Conservation (phyloP, 2,797 vertebrate genomes). For the Thunnus albacares region DNA sequence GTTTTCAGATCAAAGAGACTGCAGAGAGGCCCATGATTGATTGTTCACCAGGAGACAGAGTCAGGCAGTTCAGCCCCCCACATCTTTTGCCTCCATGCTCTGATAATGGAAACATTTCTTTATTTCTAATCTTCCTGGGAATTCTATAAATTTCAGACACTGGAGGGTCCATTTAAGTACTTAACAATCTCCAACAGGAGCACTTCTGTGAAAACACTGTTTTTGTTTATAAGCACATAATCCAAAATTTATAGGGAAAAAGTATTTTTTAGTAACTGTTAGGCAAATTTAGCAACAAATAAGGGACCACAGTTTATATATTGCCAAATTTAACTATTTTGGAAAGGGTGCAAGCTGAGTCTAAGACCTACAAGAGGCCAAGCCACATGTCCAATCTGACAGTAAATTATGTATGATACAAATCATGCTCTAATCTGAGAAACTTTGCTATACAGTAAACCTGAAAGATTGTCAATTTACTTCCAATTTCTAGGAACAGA, state of each 20-base stretch:
- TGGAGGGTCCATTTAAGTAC: slow-evolving; percentile 27
- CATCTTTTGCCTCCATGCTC: slow-evolving; percentile 86
- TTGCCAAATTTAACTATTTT: not conserved
- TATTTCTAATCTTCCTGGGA: slow-evolving; percentile 73
- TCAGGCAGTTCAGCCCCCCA: slow-evolving; percentile 88
- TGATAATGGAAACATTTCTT: slow-evolving; percentile 82
- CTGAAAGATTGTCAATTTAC: not conserved
- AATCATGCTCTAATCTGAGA: not conserved
- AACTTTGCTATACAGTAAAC: not conserved
- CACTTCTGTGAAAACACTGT: not conserved
- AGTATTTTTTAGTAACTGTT: not conserved
- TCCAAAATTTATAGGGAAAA: not conserved
- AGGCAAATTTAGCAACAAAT: not conserved
- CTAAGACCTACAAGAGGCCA: not conserved
- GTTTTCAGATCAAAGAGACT: slow-evolving; percentile 93
- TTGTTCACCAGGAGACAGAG: slow-evolving; percentile 89
- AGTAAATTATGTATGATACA: not conserved
- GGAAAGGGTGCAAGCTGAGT: not conserved
- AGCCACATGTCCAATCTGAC: not conserved
- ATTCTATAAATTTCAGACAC: slow-evolving; percentile 65
- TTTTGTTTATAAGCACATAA: slow-evolving; percentile 5
- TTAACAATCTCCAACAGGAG: slow-evolving; percentile 61
- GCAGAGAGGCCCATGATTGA: slow-evolving; percentile 94
- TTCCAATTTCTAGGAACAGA: not conserved
- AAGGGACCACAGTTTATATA: not conserved